These are phyloP conservation scores for Colletes gigas DNA, from an alignment of 1,140 invertebrate genomes.

Conservation along the genomic window DNA sequence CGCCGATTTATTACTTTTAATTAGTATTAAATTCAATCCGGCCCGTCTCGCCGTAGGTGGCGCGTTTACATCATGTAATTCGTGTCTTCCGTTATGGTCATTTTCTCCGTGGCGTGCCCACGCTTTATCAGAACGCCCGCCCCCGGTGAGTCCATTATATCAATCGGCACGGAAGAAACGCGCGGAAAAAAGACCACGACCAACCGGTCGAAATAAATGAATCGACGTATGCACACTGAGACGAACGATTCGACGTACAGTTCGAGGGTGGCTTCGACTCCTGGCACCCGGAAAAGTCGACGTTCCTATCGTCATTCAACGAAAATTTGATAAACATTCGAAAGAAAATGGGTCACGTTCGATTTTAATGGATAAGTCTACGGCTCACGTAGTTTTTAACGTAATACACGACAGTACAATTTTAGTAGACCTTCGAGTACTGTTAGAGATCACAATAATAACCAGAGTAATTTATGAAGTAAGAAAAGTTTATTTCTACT, in stretches of 20 bases:
- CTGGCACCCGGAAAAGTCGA: neutral
- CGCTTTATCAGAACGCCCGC: constrained; percentile 62
- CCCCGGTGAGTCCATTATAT: constrained; percentile 45
- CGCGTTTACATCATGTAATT: constrained; percentile 69
- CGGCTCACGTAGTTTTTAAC: too few relatives aligned
- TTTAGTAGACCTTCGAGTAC: too few relatives aligned
- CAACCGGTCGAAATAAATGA: constrained; percentile 13
- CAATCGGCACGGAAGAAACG: constrained; percentile 30
- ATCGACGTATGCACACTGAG: constrained; percentile 5
- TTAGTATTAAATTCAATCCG: constrained; percentile 76
- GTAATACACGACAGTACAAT: too few relatives aligned
- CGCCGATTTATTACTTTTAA: constrained; percentile 77
- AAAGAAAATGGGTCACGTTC: too few relatives aligned
- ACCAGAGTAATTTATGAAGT: too few relatives aligned
- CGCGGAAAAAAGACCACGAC: neutral
- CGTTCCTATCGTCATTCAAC: too few relatives aligned
- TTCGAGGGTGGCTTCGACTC: neutral
- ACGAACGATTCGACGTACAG: neutral
- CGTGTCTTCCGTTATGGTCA: constrained; percentile 69
- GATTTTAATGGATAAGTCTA: neutral
- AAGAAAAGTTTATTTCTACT: too few relatives aligned
- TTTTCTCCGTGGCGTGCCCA: constrained; percentile 62
- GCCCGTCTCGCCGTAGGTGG: constrained; percentile 70
- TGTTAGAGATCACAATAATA: too few relatives aligned
- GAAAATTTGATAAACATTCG: too few relatives aligned